A percentile compares a stretch with the other conserved stretches of the same genome.
These are phyloP conservation scores for Elymnias hypermnestra DNA, from an alignment of 1,140 invertebrate genomes.

Conservation along the genomic window DNA sequence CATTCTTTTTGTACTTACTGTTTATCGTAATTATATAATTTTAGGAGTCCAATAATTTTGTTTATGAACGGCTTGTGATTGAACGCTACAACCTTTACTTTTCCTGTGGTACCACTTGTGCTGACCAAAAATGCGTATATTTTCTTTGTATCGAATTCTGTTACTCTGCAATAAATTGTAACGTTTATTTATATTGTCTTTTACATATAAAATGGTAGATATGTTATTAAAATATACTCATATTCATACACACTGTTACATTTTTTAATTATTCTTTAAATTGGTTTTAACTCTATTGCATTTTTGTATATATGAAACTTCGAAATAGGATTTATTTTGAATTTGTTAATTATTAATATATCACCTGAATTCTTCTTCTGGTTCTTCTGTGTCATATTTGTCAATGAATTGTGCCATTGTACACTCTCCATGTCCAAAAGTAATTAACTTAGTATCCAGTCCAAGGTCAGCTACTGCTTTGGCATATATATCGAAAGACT, in stretches of 20 bases:
- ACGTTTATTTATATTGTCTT: not conserved
- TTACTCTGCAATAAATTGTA: conserved; percentile 27
- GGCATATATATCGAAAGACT: conserved; percentile 21
- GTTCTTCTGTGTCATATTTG: conserved; percentile 20
- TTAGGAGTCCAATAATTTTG: conserved; percentile 19
- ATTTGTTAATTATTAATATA: too few relatives aligned
- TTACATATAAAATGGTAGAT: too few relatives aligned
- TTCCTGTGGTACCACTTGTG: conserved; percentile 43
- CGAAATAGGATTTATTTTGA: too few relatives aligned
- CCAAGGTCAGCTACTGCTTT: conserved; percentile 25
- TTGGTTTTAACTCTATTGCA: too few relatives aligned
- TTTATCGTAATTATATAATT: conserved; percentile 12
- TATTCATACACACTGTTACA: too few relatives aligned
- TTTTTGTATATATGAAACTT: too few relatives aligned
- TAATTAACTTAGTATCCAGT: conserved; percentile 28
- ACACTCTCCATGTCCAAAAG: conserved; percentile 28
- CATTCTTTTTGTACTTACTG: too few relatives aligned
- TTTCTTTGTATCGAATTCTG: conserved; percentile 35
- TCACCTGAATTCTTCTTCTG: conserved; percentile 31
- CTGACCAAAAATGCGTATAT: conserved; percentile 33
- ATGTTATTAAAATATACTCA: too few relatives aligned
- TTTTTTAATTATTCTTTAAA: too few relatives aligned
- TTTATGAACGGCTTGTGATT: conserved; percentile 29
- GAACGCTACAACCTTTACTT: conserved; percentile 38
- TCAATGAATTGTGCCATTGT: conserved; percentile 32